These are phyloP conservation scores for Zootoca vivipara DNA, from an alignment of 2,113 vertebrate species.

Conservation along the genomic window DNA sequence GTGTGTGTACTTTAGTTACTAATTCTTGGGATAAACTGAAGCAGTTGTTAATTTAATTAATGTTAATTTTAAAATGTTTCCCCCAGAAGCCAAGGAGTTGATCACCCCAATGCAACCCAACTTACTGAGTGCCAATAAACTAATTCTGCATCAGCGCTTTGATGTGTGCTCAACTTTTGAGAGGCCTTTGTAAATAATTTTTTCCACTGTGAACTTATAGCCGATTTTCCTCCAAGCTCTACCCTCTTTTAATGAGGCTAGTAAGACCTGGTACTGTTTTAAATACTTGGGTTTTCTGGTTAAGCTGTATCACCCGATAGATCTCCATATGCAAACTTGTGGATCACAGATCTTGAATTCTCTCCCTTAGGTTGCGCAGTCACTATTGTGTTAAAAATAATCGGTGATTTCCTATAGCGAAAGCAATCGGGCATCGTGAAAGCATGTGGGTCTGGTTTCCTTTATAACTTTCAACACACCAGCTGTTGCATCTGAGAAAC, in stretches of 20 bases:
- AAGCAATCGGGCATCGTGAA: no score
- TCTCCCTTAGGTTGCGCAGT: background rate
- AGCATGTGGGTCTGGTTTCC: no score
- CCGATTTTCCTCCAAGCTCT: background rate
- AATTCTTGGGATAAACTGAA: constrained; percentile 2
- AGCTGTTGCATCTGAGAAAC: no score
- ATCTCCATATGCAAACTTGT: background rate
- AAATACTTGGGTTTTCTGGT: background rate
- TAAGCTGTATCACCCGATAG: background rate
- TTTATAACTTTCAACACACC: no score
- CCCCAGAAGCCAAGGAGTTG: background rate
- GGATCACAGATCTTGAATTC: background rate
- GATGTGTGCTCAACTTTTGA: background rate
- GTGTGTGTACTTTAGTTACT: constrained; percentile 35
- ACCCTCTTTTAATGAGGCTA: background rate
- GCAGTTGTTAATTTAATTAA: background rate
- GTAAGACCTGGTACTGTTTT: background rate
- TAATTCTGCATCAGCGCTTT: background rate
- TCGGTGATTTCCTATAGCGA: no score
- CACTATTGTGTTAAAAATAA: background rate
- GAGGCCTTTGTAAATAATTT: background rate
- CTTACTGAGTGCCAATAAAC: constrained; percentile 33
- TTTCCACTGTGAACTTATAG: background rate
- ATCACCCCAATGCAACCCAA: background rate
- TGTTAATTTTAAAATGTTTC: constrained; percentile 14